Evolutionary conservation across 2,113 vertebrate genomes (phyloP), one percentile per base, ranked within the genome.

Genomic region (Sturnira hondurensis): DNA sequence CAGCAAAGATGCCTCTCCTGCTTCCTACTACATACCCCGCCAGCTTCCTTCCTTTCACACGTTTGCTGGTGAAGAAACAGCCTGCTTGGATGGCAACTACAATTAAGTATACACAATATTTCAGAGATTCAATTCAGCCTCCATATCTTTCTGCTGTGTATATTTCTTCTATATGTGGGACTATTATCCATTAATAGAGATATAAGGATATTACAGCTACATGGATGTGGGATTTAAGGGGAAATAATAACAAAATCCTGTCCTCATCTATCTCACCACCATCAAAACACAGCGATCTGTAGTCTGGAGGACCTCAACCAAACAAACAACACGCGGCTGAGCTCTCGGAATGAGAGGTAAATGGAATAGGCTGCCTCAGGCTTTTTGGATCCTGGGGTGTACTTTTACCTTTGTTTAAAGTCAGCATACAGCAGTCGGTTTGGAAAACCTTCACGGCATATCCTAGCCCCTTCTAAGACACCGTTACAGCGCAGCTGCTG

Each of bases 171-270:
- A 28, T 91, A 63, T 96, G 89, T 86, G 78, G 83, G 81, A 78
- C 92, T 97, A 97, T 97, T 97, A 94, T 82, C 85, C 80, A 1
- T 94, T 97, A 97, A 96, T 96, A 97, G 93, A 97, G 94, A 97
- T 98, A 97, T 96, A 97, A 96, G 94, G 95, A 93, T 94, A 96
- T 97, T 97, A 93, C 50, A 94, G 91, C 89, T 95, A 94, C 82
- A 89, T 82, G 56, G 93, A 91, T 95, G 94, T 73, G 95, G 89
- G 82, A 96, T 97, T 96, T 94, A 93, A 91, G 83, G 38, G 56
- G 89, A 97, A 97, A 92, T 97, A 97, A 97, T 97, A 97, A 97
- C 94, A 83, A 78, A 96, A 95, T 50, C 94, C 83, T 97, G 94
- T 94, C 96, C 74, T 81, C 93, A 86, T 97, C 91, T 84, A 91